These are phyloP conservation scores for Phaetusa simplex DNA, from an alignment of 2,113 vertebrate species.

Conservation along the genomic window DNA sequence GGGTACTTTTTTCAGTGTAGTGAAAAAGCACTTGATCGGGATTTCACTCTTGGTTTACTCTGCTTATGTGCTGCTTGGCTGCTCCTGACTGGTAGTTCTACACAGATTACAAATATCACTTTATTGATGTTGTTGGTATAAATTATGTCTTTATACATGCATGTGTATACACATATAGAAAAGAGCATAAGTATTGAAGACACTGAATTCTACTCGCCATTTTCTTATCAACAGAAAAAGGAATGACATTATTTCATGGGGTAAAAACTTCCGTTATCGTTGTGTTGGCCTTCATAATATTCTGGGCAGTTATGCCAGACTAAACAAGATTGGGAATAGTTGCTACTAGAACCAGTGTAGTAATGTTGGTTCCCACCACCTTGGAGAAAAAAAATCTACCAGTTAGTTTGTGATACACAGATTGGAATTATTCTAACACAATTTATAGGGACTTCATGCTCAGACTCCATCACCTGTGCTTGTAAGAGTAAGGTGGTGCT, in stretches of 20 bases:
- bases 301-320: neutral
- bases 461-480: neutral
- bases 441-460: neutral
- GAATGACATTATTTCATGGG: neutral
- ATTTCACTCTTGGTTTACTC: neutral
- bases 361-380: neutral
- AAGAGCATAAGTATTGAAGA: neutral
- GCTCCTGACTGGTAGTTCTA: neutral
- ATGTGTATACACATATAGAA: neutral
- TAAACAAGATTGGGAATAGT: neutral
- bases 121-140: neutral
- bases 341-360: neutral
- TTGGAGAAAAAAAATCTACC: neutral
- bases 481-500: neutral
- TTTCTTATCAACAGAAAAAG: neutral
- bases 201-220: neutral
- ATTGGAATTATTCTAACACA: neutral
- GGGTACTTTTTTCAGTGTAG: neutral
- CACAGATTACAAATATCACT: neutral
- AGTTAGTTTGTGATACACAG: neutral
- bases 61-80: neutral
- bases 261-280: neutral
- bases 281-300: neutral
- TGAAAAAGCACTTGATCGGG: neutral
- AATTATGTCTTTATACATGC: neutral